Conservation (phyloP, 2,888 invertebrate species). For the Andrena bicolor region DNA sequence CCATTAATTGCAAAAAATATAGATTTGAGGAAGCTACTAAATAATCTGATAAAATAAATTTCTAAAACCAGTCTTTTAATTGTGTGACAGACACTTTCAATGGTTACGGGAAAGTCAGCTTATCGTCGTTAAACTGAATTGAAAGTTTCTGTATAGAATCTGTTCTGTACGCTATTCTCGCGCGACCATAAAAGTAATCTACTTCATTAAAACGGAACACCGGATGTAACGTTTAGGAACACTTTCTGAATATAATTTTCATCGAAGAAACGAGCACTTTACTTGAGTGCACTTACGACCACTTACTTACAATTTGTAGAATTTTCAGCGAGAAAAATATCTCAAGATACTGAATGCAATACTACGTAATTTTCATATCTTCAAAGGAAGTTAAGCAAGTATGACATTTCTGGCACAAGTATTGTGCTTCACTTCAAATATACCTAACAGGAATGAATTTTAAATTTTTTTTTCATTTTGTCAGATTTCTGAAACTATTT, state of each 20-base stretch:
- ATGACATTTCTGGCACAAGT: background rate
- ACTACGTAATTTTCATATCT: background rate
- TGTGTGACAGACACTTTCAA: background rate
- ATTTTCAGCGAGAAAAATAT: background rate
- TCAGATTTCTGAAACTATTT: too few species aligned
- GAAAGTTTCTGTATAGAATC: slow-evolving; percentile 2
- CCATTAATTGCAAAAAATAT: too few species aligned
- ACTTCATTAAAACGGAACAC: slow-evolving; percentile 9
- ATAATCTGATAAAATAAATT: too few species aligned
- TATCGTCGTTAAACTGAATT: background rate
- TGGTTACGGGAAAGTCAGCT: background rate
- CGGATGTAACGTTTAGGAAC: slow-evolving; percentile 22
- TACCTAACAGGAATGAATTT: too few species aligned
- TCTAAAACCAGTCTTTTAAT: background rate
- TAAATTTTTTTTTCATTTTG: too few species aligned
- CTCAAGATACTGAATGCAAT: background rate
- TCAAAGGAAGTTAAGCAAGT: background rate
- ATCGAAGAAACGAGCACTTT: slow-evolving; percentile 1
- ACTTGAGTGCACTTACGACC: slow-evolving; percentile 1
- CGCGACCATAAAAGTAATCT: background rate
- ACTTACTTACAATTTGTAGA: background rate
- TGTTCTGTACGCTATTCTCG: background rate
- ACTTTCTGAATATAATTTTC: slow-evolving; percentile 21
- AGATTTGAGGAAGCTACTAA: too few species aligned
- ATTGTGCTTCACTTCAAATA: background rate